Evolutionary conservation across 2,888 invertebrate genomes (phyloP), one percentile per base, ranked within the genome.

Genomic region (Eugnorisma glareosa): DNA sequence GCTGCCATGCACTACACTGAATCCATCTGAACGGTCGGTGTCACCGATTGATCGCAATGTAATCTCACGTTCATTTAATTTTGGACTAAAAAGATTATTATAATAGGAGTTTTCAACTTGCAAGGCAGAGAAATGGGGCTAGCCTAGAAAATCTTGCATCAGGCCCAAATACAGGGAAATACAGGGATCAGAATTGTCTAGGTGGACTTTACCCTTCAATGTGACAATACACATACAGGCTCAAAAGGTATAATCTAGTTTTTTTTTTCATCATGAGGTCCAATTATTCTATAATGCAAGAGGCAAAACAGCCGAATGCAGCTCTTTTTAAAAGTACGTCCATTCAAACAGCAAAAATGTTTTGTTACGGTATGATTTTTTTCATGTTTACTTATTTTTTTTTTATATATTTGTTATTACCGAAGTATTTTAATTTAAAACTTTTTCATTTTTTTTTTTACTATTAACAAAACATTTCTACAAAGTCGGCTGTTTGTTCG

Each of bases 331-430:
- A 31, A 59, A 28, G 6, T 75, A 64, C 37, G 2, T n/a, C 81
- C 54, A 57, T 57, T 6, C 74, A 81, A 78, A 78, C 78, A 78
- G 81, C 81, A 24, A 48, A 78, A 74, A 78, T 81, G 78, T 78
- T 81, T 81, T 78, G 77, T 64, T 64, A 40, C 15, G 8, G 64
- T 64, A 64, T 40, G 5, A 37, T 63, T 64, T 40, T 64, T 40
- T 15, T n/a, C 18, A n/a, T 28, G 2, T 57, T 57, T 18, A 18
- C 31, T 31, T 18, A 1, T 24, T 67, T 40, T 43, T 13, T 54
- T 66, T 76, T 37, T 2, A 48, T 43, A n/a, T 43, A 13, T 75
- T 48, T 13, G 10, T 43, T 45, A 10, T 13, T 48, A n/a, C n/a
- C n/a, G n/a, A 2, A 4, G 11, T 21, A 6, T 21, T 54, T 35